Percentiles rank a stretch among this genome's conserved stretches.
Evolutionary conservation across 2,797 vertebrate species (phyloP).

Genomic region (Streptopelia turtur): DNA sequence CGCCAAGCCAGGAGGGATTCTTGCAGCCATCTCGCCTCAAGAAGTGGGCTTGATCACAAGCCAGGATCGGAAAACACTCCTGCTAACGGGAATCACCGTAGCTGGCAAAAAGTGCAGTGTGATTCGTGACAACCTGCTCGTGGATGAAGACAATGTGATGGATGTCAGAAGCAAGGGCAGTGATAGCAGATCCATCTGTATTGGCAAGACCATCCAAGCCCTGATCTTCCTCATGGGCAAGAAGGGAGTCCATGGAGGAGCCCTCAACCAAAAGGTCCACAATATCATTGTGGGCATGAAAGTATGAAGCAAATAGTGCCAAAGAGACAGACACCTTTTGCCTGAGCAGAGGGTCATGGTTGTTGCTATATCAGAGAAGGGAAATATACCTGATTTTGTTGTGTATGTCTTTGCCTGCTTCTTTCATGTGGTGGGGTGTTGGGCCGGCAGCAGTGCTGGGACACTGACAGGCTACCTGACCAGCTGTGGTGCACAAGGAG

Average conservation of each 20-base stretch:
- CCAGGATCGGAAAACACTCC: slow-evolving; percentile 34
- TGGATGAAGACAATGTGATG: slow-evolving; percentile 47
- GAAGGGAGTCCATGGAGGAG: slow-evolving; percentile 60
- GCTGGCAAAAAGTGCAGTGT: slow-evolving; percentile 67
- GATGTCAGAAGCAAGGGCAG: slow-evolving; percentile 67
- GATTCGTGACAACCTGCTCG: slow-evolving; percentile 66
- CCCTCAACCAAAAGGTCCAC: slow-evolving; percentile 70
- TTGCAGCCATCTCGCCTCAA: slow-evolving; percentile 58
- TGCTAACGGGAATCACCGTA: slow-evolving; percentile 56
- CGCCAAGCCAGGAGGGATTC: slow-evolving; percentile 65
- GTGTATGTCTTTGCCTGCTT: not conserved
- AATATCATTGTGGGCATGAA: slow-evolving; percentile 61
- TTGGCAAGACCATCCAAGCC: slow-evolving; percentile 51
- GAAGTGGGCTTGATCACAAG: slow-evolving; percentile 65
- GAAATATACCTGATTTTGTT: not conserved
- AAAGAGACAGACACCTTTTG: not conserved
- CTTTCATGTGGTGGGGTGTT: not conserved
- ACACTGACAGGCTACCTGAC: not conserved
- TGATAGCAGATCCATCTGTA: slow-evolving; percentile 63
- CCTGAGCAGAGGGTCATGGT: not conserved
- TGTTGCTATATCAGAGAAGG: not conserved
- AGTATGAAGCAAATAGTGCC: slow-evolving; percentile 13
- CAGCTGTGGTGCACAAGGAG: not conserved
- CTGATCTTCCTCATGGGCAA: slow-evolving; percentile 73
- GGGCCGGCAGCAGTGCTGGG: not conserved